Percentiles rank a stretch among this genome's conserved stretches.
phyloP scores from a whole-genome alignment of 1,140 invertebrate species.

The Lysiphlebus fabarum region DNA sequence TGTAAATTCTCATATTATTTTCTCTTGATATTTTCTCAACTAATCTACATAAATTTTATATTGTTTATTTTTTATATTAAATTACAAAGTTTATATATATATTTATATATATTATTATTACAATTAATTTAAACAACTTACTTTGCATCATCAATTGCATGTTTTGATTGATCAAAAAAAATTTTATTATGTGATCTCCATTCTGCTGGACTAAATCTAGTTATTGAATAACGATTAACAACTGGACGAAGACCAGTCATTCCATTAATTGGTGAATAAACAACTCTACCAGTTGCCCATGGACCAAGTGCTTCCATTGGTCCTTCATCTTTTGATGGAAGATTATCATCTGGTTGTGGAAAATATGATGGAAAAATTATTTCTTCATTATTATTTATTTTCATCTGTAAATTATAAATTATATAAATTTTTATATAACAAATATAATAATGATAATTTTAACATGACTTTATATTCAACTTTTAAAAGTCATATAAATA shows the following conservation, averaged over 20 bases:
- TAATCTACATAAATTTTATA: conserved; percentile 35
- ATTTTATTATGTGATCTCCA: conserved; percentile 66
- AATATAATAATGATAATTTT: conserved; percentile 27
- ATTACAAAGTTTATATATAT: neutral
- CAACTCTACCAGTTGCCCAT: conserved; percentile 66
- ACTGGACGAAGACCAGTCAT: conserved; percentile 68
- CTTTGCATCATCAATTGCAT: conserved; percentile 25
- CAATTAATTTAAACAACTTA: conserved; percentile 13
- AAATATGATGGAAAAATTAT: conserved; percentile 52
- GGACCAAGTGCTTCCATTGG: conserved; percentile 60
- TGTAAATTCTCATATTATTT: conserved; percentile 60
- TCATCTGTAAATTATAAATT: conserved; percentile 19
- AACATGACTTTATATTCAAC: conserved; percentile 2
- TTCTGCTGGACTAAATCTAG: conserved; percentile 65
- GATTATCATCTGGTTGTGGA: conserved; percentile 56
- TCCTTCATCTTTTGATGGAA: conserved; percentile 45
- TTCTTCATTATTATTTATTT: neutral
- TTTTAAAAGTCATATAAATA: neutral
- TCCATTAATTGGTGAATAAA: conserved; percentile 65
- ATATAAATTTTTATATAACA: neutral
- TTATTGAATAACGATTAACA: conserved; percentile 71
- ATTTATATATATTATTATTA: too few relatives aligned
- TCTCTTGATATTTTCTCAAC: conserved; percentile 57
- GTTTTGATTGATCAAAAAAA: conserved; percentile 55
- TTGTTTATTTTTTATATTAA: neutral